Conservation (phyloP, 2,113 vertebrate genomes). For the Oreochromis niloticus region DNA sequence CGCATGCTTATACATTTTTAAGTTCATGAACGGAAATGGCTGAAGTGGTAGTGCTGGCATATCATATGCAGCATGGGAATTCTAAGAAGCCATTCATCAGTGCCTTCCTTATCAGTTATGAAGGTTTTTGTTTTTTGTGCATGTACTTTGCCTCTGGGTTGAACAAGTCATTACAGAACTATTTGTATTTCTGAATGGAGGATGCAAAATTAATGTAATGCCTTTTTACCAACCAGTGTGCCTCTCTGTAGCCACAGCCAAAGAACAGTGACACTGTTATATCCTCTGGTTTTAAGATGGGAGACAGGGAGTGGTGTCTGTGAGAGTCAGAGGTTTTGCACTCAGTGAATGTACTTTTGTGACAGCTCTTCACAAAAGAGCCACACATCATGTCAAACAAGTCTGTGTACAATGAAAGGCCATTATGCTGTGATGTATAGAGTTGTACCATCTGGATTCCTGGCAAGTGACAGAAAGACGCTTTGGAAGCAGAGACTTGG, state of each 20-base stretch:
- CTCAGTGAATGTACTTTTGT: constrained; percentile 68
- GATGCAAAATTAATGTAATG: constrained; percentile 52
- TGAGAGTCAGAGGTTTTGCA: constrained; percentile 36
- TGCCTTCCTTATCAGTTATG: constrained; percentile 26
- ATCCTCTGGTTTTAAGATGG: constrained; percentile 3
- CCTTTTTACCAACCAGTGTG: constrained; percentile 36
- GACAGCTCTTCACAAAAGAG: constrained; percentile 54
- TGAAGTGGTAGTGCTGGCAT: constrained; percentile 26
- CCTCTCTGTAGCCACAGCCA: not conserved
- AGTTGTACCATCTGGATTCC: constrained; percentile 59
- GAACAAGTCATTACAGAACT: constrained; percentile 17
- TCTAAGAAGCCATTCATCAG: not conserved
- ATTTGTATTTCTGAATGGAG: constrained; percentile 44
- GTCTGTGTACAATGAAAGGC: constrained; percentile 51
- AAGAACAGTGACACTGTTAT: constrained; percentile 60
- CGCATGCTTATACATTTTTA: constrained; percentile 33
- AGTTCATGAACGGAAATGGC: constrained; percentile 33
- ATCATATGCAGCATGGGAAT: constrained; percentile 16
- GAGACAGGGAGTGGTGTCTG: constrained; percentile 47
- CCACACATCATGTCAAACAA: constrained; percentile 60
- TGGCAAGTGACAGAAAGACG: constrained; percentile 46
- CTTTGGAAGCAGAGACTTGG: constrained; percentile 32
- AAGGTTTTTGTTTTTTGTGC: constrained; percentile 44
- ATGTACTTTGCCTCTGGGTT: not conserved
- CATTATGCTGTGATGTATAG: constrained; percentile 61